phyloP scores from a whole-genome alignment of 2,797 vertebrate species.

The Limosa lapponica region DNA sequence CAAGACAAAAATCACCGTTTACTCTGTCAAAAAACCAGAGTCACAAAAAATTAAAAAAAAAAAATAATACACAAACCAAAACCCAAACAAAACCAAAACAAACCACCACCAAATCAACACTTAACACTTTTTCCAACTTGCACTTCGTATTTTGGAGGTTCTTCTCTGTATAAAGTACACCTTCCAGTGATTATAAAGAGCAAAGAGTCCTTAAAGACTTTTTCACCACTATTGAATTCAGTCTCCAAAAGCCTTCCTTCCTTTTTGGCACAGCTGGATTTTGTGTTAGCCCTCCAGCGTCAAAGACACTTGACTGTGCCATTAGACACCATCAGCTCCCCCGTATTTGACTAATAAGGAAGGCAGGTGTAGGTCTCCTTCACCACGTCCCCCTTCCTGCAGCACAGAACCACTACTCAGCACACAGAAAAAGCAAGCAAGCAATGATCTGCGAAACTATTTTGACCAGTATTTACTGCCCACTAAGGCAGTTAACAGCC shows the following conservation, averaged over 20 bases:
- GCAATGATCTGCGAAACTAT: slow-evolving; percentile 31
- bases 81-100: background rate
- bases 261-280: background rate
- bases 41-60: background rate
- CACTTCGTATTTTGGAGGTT: background rate
- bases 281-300: background rate
- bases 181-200: background rate
- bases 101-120: background rate
- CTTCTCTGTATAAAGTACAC: background rate
- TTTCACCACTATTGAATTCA: background rate
- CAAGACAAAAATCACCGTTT: background rate
- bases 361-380: background rate
- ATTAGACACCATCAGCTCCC: background rate
- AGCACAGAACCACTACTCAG: background rate
- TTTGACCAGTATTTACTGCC: slow-evolving; percentile 28
- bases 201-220: background rate
- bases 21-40: background rate
- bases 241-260: background rate
- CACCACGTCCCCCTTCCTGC: background rate
- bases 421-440: background rate
- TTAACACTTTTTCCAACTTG: background rate
- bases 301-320: background rate
- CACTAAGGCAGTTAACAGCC: slow-evolving; percentile 19
- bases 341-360: background rate
- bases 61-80: too few species aligned